phyloP scores from a whole-genome alignment of 2,797 vertebrate genomes.

The Heteromormyrus szaboi region DNA sequence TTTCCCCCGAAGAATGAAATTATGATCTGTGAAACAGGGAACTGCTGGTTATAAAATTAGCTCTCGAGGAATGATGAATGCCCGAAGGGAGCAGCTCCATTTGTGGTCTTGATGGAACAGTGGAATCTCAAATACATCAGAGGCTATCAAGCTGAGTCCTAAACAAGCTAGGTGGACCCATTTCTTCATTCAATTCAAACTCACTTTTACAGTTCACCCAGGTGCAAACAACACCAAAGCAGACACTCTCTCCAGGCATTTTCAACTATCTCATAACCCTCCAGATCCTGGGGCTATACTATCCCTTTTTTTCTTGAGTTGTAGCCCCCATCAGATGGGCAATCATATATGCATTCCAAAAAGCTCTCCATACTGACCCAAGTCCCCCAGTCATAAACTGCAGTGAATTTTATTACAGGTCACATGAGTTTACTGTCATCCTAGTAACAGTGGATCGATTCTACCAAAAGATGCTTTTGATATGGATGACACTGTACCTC shows the following conservation, averaged over 20 bases:
- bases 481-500: too few relatives aligned
- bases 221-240: not conserved
- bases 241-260: not conserved
- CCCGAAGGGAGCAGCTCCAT: not conserved
- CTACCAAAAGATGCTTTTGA: not conserved
- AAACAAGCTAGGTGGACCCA: not conserved
- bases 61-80: not conserved
- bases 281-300: not conserved
- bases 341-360: not conserved
- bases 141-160: not conserved
- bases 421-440: not conserved
- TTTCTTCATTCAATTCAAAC: not conserved
- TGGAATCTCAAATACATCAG: not conserved
- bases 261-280: not conserved
- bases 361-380: not conserved
- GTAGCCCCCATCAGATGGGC: not conserved
- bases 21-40: not conserved
- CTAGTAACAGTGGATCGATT: not conserved
- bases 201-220: not conserved
- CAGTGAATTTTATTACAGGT: not conserved
- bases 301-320: not conserved
- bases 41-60: not conserved
- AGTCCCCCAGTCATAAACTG: not conserved
- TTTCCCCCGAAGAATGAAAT: not conserved
- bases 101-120: not conserved